Conservation (phyloP, 35 echinoderm and acorn worm genomes). For the Diadema setosum region DNA sequence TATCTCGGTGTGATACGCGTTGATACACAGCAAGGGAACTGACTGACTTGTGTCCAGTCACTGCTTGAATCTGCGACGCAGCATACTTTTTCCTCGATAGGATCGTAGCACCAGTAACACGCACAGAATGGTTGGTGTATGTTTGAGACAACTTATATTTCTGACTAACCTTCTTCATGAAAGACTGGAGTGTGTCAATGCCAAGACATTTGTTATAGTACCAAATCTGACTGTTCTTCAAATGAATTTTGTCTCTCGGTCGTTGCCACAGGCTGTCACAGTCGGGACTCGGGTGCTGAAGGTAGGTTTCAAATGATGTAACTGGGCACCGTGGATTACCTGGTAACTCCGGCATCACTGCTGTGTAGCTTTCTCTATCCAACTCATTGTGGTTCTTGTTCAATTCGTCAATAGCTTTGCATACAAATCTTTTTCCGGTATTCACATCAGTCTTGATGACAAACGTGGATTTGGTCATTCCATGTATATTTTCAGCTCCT, state of each 20-base stretch:
- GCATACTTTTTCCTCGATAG: background rate
- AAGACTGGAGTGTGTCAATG: background rate
- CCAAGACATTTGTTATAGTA: background rate
- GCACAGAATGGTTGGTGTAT: conserved; percentile 20
- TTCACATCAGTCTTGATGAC: background rate
- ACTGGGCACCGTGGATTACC: background rate
- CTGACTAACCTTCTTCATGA: background rate
- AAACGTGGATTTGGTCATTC: conserved; percentile 4
- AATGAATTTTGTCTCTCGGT: background rate
- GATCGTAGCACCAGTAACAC: background rate
- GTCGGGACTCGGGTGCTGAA: background rate
- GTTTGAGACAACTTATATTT: background rate
- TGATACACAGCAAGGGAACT: background rate
- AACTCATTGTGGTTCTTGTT: conserved; percentile 13
- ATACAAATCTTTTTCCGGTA: background rate
- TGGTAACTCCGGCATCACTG: background rate
- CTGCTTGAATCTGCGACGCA: background rate
- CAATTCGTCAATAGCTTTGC: background rate
- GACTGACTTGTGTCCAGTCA: conserved; percentile 19
- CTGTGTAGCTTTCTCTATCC: background rate
- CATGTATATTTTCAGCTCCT: conserved; percentile 20
- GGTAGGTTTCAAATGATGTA: background rate
- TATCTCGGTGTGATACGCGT: background rate
- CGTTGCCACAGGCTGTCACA: background rate
- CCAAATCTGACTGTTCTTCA: conserved; percentile 5